These are phyloP conservation scores for Trinorchestia longiramus DNA, from an alignment of 1,140 invertebrate genomes.

Conservation along the genomic window DNA sequence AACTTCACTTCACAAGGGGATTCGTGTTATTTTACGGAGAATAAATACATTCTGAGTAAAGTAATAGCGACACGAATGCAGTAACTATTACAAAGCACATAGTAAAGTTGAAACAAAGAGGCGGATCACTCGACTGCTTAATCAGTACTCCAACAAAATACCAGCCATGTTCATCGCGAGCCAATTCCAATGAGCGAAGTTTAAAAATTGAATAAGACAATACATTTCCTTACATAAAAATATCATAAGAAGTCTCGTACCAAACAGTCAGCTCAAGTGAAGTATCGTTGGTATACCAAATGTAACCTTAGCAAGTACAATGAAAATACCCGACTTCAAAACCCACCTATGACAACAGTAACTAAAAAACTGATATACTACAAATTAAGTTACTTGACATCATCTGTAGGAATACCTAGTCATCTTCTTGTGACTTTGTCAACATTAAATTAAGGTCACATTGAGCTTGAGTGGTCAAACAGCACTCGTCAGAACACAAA, in stretches of 20 bases:
- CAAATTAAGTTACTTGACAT: not conserved
- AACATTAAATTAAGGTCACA: not conserved
- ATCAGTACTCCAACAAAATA: not conserved
- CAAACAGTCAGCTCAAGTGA: not conserved
- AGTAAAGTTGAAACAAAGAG: not conserved
- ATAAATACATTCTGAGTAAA: not conserved
- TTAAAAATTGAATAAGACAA: not conserved
- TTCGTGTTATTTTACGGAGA: not conserved
- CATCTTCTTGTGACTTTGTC: not conserved
- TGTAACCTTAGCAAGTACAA: not conserved
- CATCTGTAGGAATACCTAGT: not conserved
- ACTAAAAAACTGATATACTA: not conserved
- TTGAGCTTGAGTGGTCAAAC: not conserved
- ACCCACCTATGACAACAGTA: not conserved
- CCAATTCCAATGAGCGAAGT: not conserved
- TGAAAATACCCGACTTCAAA: not conserved
- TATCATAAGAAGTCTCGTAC: not conserved
- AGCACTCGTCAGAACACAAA: not conserved
- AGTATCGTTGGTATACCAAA: not conserved
- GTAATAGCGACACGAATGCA: not conserved
- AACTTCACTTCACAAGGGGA: not conserved
- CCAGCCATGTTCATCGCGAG: not conserved
- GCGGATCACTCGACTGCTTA: too few relatives aligned
- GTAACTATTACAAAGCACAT: not conserved
- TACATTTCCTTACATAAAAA: not conserved